A percentile compares a stretch with the other conserved stretches of the same genome.
These are phyloP conservation scores for Muscina levida DNA, from an alignment of 2,888 invertebrate genomes.

Conservation along the genomic window DNA sequence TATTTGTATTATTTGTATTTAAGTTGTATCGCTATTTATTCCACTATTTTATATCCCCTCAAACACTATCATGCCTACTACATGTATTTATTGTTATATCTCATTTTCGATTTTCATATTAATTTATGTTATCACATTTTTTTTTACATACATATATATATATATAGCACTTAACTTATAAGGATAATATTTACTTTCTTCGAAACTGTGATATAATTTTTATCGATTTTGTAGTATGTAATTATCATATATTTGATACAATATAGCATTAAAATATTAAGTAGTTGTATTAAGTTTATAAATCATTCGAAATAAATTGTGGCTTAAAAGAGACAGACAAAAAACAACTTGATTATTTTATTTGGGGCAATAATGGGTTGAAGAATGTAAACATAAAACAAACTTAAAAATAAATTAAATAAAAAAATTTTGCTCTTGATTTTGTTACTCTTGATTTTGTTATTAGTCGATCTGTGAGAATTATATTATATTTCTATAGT, in stretches of 20 bases:
- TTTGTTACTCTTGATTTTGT: too few species aligned
- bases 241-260: not conserved
- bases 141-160: too few species aligned
- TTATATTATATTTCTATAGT: too few species aligned
- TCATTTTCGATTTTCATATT: not conserved
- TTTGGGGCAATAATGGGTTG: too few species aligned
- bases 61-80: slow-evolving; percentile 37
- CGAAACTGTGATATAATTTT: slow-evolving; percentile 30
- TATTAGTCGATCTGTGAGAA: too few species aligned
- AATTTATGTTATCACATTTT: slow-evolving; percentile 12
- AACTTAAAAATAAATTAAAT: too few species aligned
- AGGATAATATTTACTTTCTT: not conserved
- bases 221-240: slow-evolving; percentile 14
- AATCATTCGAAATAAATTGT: not conserved
- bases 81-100: slow-evolving; percentile 23
- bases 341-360: not conserved
- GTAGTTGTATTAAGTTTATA: not conserved
- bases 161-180: too few species aligned
- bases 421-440: too few species aligned
- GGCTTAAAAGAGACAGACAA: not conserved
- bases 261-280: too few species aligned
- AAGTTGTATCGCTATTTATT: slow-evolving; percentile 28
- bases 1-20: slow-evolving; percentile 32
- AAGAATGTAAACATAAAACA: too few species aligned
- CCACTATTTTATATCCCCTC: slow-evolving; percentile 11